A percentile compares a stretch with the other conserved stretches of the same genome.
Evolutionary conservation across 2,888 invertebrate genomes (phyloP).

Genomic region (Diaperis boleti): DNA sequence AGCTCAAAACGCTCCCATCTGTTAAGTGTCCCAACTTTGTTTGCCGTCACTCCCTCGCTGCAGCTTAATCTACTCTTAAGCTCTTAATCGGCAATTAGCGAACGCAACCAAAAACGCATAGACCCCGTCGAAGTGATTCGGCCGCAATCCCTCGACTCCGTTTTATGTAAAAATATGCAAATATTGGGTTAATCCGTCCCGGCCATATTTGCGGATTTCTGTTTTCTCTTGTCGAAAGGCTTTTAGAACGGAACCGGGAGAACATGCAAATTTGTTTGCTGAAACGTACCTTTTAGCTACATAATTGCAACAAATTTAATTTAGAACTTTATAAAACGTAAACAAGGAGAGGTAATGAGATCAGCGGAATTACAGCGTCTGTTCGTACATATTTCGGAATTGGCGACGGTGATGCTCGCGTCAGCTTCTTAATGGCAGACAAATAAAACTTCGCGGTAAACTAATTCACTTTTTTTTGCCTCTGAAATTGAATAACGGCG

Average conservation of each 20-base stretch:
- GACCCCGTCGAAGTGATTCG: conserved; percentile 38
- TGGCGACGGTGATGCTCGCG: neutral
- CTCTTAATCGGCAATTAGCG: conserved; percentile 41
- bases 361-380: conserved; percentile 25
- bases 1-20: conserved; percentile 15
- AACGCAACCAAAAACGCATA: conserved; percentile 40
- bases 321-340: conserved; percentile 42
- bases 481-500: neutral
- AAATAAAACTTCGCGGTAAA: neutral
- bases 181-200: conserved; percentile 42
- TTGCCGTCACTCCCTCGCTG: neutral
- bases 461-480: neutral
- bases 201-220: conserved; percentile 42
- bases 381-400: conserved; percentile 23
- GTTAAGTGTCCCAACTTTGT: neutral
- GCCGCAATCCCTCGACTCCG: conserved; percentile 38
- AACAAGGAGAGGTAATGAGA: conserved; percentile 35
- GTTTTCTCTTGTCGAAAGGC: conserved; percentile 39
- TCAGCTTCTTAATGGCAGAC: conserved; percentile 12
- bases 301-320: conserved; percentile 43
- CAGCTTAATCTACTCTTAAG: conserved; percentile 33
- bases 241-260: conserved; percentile 35
- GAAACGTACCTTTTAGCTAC: conserved; percentile 40
- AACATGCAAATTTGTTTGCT: conserved; percentile 43
- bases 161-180: conserved; percentile 47